phyloP scores from a whole-genome alignment of 1,140 invertebrate species.

The Drosophila baimaii region DNA sequence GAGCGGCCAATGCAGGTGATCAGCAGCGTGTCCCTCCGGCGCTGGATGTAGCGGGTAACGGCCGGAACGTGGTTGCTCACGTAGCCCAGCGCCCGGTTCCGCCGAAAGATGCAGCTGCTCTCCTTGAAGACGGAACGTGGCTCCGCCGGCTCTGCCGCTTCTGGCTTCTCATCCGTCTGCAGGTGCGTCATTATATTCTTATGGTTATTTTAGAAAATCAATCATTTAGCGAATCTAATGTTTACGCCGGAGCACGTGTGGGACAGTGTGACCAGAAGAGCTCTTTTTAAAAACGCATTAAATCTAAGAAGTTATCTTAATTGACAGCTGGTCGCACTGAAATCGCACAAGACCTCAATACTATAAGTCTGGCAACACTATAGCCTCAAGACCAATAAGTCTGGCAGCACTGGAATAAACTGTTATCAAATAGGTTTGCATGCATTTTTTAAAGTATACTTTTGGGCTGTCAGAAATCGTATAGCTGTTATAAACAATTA shows the following conservation, averaged over 20 bases:
- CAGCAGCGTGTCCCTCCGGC: slow-evolving; percentile 93
- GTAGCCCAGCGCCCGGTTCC: slow-evolving; percentile 94
- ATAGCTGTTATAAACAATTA: too few relatives aligned
- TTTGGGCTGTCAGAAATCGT: too few relatives aligned
- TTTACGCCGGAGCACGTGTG: slow-evolving; percentile 62
- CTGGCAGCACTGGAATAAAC: too few relatives aligned
- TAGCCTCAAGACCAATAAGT: too few relatives aligned
- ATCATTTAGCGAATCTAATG: slow-evolving; percentile 30
- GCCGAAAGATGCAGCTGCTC: slow-evolving; percentile 91
- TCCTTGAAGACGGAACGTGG: slow-evolving; percentile 48
- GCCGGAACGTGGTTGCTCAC: slow-evolving; percentile 97
- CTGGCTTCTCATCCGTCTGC: slow-evolving; percentile 14
- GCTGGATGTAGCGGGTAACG: slow-evolving; percentile 92
- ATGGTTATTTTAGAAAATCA: not conserved
- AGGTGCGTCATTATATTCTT: slow-evolving; percentile 57
- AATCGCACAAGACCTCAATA: not conserved
- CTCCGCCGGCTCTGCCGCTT: slow-evolving; percentile 25
- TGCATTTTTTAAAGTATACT: too few relatives aligned
- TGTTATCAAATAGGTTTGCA: too few relatives aligned
- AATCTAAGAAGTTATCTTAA: too few relatives aligned
- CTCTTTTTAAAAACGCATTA: too few relatives aligned
- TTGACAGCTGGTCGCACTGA: not conserved
- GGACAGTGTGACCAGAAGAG: slow-evolving; percentile 8
- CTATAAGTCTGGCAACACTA: too few relatives aligned
- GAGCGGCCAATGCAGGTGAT: slow-evolving; percentile 95